Conservation (phyloP, 2,113 vertebrate species). For the Ovis canadensis region DNA sequence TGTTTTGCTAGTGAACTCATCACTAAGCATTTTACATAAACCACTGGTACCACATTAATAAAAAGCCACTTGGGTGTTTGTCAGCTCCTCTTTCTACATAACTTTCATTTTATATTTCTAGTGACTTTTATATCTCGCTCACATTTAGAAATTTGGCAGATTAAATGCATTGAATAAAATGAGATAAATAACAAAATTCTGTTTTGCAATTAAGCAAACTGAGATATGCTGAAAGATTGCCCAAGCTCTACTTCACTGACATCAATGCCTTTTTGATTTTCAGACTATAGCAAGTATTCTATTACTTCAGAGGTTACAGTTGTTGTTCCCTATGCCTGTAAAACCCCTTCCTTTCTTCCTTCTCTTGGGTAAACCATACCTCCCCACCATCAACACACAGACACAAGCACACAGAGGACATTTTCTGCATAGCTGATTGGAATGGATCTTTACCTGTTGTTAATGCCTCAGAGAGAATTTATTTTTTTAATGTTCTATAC, state of each 20-base stretch:
- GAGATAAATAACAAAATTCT: neutral
- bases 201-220: neutral
- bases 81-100: neutral
- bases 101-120: neutral
- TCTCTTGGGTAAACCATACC: neutral
- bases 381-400: neutral
- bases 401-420: neutral
- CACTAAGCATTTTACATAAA: neutral
- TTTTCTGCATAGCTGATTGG: neutral
- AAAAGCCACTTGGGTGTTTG: neutral
- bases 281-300: neutral
- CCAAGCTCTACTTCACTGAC: neutral
- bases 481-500: neutral
- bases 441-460: neutral
- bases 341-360: neutral
- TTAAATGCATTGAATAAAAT: neutral
- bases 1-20: neutral
- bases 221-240: neutral
- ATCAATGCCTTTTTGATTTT: neutral
- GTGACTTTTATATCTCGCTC: neutral
- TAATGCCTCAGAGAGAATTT: neutral
- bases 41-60: neutral
- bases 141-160: neutral
- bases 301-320: neutral
- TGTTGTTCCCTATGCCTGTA: neutral